Percentiles rank a stretch among this genome's conserved stretches.
These are phyloP conservation scores for Arvicanthis niloticus DNA, from an alignment of 2,113 vertebrate species.

Conservation along the genomic window DNA sequence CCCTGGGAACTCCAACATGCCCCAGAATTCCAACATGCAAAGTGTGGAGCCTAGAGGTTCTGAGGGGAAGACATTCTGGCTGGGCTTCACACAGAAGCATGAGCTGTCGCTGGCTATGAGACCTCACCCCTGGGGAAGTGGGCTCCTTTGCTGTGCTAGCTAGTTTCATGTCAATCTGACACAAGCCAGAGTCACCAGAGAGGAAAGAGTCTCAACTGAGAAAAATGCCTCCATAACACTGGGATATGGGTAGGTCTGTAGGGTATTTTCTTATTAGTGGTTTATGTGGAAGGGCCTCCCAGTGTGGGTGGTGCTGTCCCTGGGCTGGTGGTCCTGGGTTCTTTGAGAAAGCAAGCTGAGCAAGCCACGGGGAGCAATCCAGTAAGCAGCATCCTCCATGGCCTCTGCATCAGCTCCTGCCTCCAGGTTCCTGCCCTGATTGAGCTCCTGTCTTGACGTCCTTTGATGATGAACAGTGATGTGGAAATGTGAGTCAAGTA, in stretches of 20 bases:
- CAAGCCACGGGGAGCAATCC: not conserved
- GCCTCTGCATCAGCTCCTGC: not conserved
- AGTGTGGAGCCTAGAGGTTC: too few relatives aligned
- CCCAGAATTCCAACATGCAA: not conserved
- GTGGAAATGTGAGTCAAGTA: not conserved
- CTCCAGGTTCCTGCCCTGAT: not conserved
- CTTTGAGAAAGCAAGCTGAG: not conserved
- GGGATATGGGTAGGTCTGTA: not conserved
- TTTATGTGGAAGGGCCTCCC: not conserved
- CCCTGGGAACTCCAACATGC: not conserved
- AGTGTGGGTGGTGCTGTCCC: not conserved
- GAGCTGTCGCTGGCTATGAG: not conserved
- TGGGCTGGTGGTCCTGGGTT: not conserved
- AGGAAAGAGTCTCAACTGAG: not conserved
- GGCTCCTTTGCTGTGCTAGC: not conserved
- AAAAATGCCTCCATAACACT: not conserved
- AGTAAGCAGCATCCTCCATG: not conserved
- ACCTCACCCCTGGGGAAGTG: too few relatives aligned
- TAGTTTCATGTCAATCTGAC: not conserved
- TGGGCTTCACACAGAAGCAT: rapidly evolving
- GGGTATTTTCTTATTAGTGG: too few relatives aligned
- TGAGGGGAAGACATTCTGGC: not conserved
- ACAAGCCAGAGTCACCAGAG: too few relatives aligned
- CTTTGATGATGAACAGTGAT: not conserved
- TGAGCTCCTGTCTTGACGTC: not conserved